A percentile compares a stretch with the other conserved stretches of the same genome.
Conservation (phyloP, 2,888 invertebrate species). For the Drosophila demipolita region DNA sequence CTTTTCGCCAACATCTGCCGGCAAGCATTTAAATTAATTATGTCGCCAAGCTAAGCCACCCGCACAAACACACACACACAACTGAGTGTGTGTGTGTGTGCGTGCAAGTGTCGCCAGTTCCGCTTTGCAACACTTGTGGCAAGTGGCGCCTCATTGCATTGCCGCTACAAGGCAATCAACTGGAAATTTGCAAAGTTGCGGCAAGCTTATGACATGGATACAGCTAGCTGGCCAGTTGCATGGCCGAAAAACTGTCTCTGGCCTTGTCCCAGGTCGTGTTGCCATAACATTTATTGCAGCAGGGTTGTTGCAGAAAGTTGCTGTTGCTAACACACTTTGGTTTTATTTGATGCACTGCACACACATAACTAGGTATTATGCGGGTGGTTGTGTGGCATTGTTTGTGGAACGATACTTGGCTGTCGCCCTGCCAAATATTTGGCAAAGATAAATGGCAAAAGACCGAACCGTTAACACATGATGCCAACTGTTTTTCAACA, state of each 20-base stretch:
- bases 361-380: conserved; percentile 2
- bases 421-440: conserved; percentile 49
- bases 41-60: conserved; percentile 47
- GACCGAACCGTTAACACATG: conserved; percentile 67
- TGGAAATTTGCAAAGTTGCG: conserved; percentile 30
- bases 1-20: conserved; percentile 71
- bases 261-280: conserved; percentile 1
- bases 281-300: conserved; percentile 61
- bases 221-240: neutral
- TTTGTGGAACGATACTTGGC: conserved; percentile 9
- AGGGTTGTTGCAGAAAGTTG: conserved; percentile 23
- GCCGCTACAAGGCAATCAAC: conserved; percentile 42
- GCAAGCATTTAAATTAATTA: conserved; percentile 73
- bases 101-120: conserved; percentile 9
- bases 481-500: conserved; percentile 48
- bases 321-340: conserved; percentile 14
- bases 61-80: conserved; percentile 9
- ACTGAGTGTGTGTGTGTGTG: conserved; percentile 1
- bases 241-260: neutral
- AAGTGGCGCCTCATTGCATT: conserved; percentile 4
- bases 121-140: conserved; percentile 18
- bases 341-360: conserved; percentile 46
- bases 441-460: conserved; percentile 56
- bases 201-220: conserved; percentile 2
- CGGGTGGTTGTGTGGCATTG: neutral